These are phyloP conservation scores for Malurus melanocephalus DNA, from an alignment of 2,113 vertebrate genomes.

Conservation along the genomic window DNA sequence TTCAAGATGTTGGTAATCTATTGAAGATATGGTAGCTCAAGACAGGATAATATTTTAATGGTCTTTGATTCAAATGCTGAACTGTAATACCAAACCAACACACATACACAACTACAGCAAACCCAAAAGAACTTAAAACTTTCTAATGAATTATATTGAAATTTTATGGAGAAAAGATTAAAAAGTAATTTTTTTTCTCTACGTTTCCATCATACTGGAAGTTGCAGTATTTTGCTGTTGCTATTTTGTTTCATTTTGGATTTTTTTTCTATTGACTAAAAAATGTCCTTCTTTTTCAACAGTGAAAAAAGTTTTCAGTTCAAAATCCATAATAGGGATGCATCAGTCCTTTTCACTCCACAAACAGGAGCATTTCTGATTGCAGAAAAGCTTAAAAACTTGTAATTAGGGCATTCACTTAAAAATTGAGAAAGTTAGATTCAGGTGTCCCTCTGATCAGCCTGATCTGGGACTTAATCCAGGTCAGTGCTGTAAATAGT, in stretches of 20 bases:
- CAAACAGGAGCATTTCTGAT: background rate
- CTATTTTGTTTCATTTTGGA: fast-evolving
- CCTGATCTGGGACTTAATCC: background rate
- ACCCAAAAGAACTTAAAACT: background rate
- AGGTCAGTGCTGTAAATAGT: background rate
- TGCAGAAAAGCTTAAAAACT: background rate
- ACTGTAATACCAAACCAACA: background rate
- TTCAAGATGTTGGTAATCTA: background rate
- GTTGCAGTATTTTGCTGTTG: too few relatives aligned
- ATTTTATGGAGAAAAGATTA: background rate
- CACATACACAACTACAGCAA: background rate
- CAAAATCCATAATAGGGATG: background rate
- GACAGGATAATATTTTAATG: background rate
- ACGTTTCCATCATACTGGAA: background rate
- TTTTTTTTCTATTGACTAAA: background rate
- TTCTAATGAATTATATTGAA: background rate
- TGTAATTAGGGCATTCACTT: background rate
- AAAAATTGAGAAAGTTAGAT: background rate
- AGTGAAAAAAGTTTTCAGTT: background rate
- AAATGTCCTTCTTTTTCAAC: background rate
- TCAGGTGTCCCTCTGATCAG: background rate
- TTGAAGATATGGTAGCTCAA: background rate
- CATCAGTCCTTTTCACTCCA: background rate
- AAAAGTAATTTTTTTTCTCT: background rate
- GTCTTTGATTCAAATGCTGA: background rate